Evolutionary conservation across 2,888 invertebrate genomes (phyloP).

Genomic region (Apantesis nais): DNA sequence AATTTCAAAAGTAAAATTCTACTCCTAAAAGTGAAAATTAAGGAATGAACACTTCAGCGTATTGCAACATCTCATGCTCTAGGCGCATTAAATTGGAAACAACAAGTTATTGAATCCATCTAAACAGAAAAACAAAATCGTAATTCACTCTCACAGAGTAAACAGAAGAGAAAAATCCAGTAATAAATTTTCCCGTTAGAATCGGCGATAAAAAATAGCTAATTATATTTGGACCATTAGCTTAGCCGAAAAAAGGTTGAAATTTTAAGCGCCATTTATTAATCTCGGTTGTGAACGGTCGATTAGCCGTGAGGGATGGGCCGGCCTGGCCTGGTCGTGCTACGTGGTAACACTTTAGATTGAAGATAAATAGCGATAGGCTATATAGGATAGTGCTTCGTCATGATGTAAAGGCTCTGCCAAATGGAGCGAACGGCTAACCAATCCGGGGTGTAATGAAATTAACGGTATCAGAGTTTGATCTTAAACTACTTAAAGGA

Average conservation of each 20-base stretch:
- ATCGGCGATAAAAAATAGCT: constrained; percentile 69
- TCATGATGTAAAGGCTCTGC: constrained; percentile 43
- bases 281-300: constrained; percentile 72
- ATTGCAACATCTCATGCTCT: background rate
- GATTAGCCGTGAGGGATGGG: constrained; percentile 76
- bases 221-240: constrained; percentile 80
- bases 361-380: constrained; percentile 50
- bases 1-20: no score
- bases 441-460: constrained; percentile 6
- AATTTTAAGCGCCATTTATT: constrained; percentile 81
- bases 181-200: constrained; percentile 68
- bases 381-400: constrained; percentile 42
- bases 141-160: constrained; percentile 70
- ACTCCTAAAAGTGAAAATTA: background rate
- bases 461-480: background rate
- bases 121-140: constrained; percentile 37
- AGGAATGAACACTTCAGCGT: background rate
- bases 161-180: constrained; percentile 57
- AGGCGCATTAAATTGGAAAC: background rate
- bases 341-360: constrained; percentile 49
- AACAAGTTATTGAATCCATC: constrained; percentile 7
- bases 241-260: constrained; percentile 82
- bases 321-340: constrained; percentile 46
- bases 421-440: constrained; percentile 21
- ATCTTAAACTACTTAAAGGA: background rate